Base-by-base conservation (phyloP, 1,140 invertebrate genomes). In the Microplitis mediator region DNA sequence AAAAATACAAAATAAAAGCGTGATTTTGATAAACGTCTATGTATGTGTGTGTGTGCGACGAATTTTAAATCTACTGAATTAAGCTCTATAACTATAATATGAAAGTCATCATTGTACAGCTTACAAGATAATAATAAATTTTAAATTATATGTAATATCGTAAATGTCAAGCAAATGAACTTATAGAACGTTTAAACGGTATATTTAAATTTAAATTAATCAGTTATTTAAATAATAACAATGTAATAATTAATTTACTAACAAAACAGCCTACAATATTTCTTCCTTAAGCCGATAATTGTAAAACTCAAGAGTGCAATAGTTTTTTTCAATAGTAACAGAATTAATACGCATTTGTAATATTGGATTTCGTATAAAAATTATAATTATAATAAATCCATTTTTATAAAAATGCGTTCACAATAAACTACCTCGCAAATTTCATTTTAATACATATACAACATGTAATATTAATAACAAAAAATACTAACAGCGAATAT, bases 271-370 rank as follows among this genome's bases (percentile, higher is more conserved):
- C 71, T 71, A 75, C 72, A 77, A 72, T 76, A 68, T 80, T 76
- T 79, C 74, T 79, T 77, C 65, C 75, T 74, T 76, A 69, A 72
- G 76, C 76, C 61, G 73, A 74, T 74, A 75, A 74, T 77, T 78
- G 73, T 76, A 74, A 82, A 85, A 84, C 83, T 85, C 85, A 86
- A 80, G 86, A 86, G 86, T 87, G 85, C 86, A 87, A 87, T 87
- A 87, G 85, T 85, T 86, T 77, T 50, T 84, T 81, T 86, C 84
- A 86, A 86, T 86, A 86, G 85, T 84, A 78, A 82, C 73, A 76
- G 78, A 77, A 77, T 73, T 35, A 45, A 76, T 74, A 50, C 39
- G 74, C 63, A 65, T 63, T 61, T 71, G 9, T 23, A 13, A 72
- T 35, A 56, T 56, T 5, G 4, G 11, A n/a, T 36, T 31, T 11